Base-by-base conservation (phyloP, 2,888 invertebrate species). In the Minunthozetes semirufus region DNA sequence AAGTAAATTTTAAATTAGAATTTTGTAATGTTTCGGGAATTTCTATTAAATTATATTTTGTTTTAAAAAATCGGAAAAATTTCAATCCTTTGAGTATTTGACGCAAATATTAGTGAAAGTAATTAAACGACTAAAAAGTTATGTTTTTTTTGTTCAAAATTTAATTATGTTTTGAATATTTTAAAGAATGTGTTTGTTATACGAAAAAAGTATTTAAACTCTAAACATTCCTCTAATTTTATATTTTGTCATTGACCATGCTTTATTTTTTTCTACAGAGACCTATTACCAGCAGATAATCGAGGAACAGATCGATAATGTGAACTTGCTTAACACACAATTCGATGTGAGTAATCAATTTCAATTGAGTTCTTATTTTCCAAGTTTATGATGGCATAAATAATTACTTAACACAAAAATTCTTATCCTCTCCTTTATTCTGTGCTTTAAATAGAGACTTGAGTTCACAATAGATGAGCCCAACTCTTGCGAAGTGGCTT, bases 401-500 rank as follows among this genome's bases (percentile, higher is more conserved):
- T 59, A 63, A 42, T 29, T 19, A 68, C 19, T 38, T 38, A 46
- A 42, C 17, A 2, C 13, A 42, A 42, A 19, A 19, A 19, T n/a
- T 22, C 38, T 22, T 48, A 11, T 70, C 17, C 1, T 48, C 15
- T 19, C n/a, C 77, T 19, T 56, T 56, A 56, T 56, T 17, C 48
- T 82, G 83, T 13, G 83, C 80, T n/a, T n/a, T 42, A 19, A 78
- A 72, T 79, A 93, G 91, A 91, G 90, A 86, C 88, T 94, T 79
- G 86, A 89, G 78, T 86, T 87, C 78, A 87, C 87, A 48, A 84
- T 88, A 77, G 82, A 89, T 81, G 87, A 88, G 79, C 82, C 87
- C 75, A 92, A 92, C 82, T 89, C 92, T 0, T 89, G 89, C 83
- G 88, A 90, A 0, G 91, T 91, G 17, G 93, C 90, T 19, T 88